Base-by-base conservation (phyloP, 2,113 vertebrate species). In the Malurus melanocephalus region DNA sequence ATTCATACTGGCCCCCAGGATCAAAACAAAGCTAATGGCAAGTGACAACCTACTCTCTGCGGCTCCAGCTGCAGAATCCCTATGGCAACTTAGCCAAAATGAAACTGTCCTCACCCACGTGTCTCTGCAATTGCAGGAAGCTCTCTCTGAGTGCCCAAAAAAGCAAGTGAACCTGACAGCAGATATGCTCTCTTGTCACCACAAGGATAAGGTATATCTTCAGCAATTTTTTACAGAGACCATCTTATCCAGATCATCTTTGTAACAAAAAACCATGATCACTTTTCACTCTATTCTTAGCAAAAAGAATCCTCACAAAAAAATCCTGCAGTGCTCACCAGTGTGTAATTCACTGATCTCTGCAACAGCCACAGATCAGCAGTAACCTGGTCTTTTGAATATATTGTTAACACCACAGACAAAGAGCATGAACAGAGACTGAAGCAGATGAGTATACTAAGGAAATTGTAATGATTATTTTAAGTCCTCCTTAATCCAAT, bases 71-170 rank as follows among this genome's bases (percentile, higher is more conserved):
- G 91, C 88, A 95, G 69, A 78, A 75, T 94, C 53, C 85, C 85
- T 91, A 80, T 92, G 88, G 83, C 90, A 92, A 88, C 89, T 92
- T 91, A 67, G 61, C 38, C 89, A 84, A 87, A 95, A 89, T 72
- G 85, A 91, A 88, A 61, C 82, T 80, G 22, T 89, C 93, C 72
- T 85, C 88, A 88, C 57, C 82, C 85, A 91, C 20, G 2, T 32
- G 28, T 76, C 82, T 84, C 73, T 1, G 5, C 81, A 84, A 38
- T 49, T 88, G 80, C 2, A 0, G 62, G 62, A 88, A 59, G 55
- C 42, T 81, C 80, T 90, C 42, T 66, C 66, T 32, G 59, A 57
- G 51, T 62, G 23, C 51, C 51, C 48, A 26, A 48, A 88, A 83
- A 81, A 73, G 11, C 66, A 86, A 79, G 38, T 61, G 88, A 94